Conservation (phyloP, 2,888 invertebrate species). For the Hypomecis atomaria region DNA sequence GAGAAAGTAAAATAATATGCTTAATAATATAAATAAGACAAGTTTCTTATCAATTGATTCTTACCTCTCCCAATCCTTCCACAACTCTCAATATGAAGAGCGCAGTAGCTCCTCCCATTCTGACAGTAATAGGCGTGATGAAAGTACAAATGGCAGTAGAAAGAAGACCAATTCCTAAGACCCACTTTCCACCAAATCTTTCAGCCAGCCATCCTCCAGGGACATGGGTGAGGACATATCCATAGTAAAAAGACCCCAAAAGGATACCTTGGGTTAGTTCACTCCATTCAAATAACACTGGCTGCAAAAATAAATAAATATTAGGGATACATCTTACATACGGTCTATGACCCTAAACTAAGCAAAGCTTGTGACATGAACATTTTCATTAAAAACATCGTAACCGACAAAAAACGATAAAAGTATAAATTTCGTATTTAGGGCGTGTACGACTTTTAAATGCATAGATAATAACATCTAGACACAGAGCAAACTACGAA, state of each 20-base stretch:
- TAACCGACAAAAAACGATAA: too few relatives aligned
- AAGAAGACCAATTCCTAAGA: slow-evolving; percentile 91
- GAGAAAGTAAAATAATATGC: too few relatives aligned
- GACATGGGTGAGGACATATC: slow-evolving; percentile 92
- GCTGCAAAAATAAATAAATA: slow-evolving; percentile 46
- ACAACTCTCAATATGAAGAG: slow-evolving; percentile 83
- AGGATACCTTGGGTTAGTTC: slow-evolving; percentile 90
- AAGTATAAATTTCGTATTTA: neutral
- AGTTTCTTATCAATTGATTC: slow-evolving; percentile 19
- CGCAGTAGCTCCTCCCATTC: slow-evolving; percentile 80
- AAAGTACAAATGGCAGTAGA: slow-evolving; percentile 92
- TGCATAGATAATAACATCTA: too few relatives aligned
- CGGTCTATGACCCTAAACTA: too few relatives aligned
- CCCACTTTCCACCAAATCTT: slow-evolving; percentile 93
- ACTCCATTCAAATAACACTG: slow-evolving; percentile 86
- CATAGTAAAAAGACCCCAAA: slow-evolving; percentile 93
- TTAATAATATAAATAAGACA: too few relatives aligned
- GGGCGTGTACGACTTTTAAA: too few relatives aligned
- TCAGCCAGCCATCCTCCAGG: slow-evolving; percentile 94
- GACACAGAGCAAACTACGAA: too few relatives aligned
- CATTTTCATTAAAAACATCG: too few relatives aligned
- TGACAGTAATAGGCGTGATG: slow-evolving; percentile 90
- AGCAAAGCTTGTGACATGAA: too few relatives aligned
- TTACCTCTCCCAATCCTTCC: slow-evolving; percentile 88
- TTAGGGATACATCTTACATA: neutral